Base-by-base conservation (phyloP, 1,140 invertebrate species). In the Drepana arcuata region DNA sequence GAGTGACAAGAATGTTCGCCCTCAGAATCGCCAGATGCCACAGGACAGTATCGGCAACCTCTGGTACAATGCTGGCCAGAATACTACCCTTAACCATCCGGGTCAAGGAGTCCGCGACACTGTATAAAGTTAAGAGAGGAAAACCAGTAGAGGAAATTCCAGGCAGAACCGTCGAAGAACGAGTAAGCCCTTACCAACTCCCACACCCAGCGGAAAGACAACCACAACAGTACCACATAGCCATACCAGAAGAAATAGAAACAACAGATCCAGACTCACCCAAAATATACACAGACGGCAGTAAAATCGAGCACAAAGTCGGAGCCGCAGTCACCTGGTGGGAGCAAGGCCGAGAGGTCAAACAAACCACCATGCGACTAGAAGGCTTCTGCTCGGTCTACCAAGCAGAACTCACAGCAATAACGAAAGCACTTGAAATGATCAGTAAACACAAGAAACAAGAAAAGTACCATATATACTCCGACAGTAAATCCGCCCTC, bases 231-330 rank as follows among this genome's bases (percentile, higher is more conserved):
- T 11, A 2, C 25, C 2, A 2, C 25, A 11, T 9, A 2, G 10
- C 4, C 6, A 11, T 6, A 6, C 6, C 4, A 3, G 10, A 26
- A 9, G 25, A 6, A 6, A 10, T 2, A 5, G 10, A 26, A 6
- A 10, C 2, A 26, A 26, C 2, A 26, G 9, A 34, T 9, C 24
- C 11, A 25, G 33, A 14, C 7, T 12, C 12, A 5, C 21, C 18
- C 7, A 9, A 13, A 34, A 25, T 42, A 5, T 42, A n/a, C 13
- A 48, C 46, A 0, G 46, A 48, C 7, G 46, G 44, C 1, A 41
- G 38, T 11, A 48, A 40, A 33, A 16, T 47, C 1, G 27, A 34
- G 7, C 31, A 18, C 5, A 41, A 23, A 12, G 44, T 41, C 0
- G 34, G 30, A 5, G 34, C 27, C 1, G 27, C 41, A 1, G 5